Percentiles rank a stretch among this genome's conserved stretches.
phyloP scores from a whole-genome alignment of 1,140 invertebrate genomes.

The Episyrphus balteatus region DNA sequence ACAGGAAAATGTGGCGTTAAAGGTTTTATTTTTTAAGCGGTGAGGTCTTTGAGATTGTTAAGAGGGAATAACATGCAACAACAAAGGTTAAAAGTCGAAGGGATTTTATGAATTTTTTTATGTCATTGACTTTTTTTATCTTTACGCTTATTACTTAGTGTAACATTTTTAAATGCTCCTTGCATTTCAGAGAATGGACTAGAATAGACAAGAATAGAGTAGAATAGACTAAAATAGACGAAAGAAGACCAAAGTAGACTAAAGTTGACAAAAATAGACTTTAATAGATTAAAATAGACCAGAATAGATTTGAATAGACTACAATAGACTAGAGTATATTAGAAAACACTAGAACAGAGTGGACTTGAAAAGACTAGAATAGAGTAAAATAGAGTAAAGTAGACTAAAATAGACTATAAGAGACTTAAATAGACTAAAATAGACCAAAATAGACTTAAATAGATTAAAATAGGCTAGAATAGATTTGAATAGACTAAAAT shows the following conservation, averaged over 20 bases:
- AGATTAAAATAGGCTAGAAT: conserved; percentile 6
- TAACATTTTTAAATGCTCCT: too few relatives aligned
- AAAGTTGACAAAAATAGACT: conserved; percentile 8
- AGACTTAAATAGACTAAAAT: conserved; percentile 7
- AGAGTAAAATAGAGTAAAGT: conserved; percentile 11
- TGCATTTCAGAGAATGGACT: conserved; percentile 10
- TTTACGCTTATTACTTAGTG: too few relatives aligned
- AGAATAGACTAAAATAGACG: conserved; percentile 11
- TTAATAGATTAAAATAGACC: conserved; percentile 10
- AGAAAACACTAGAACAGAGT: conserved; percentile 4
- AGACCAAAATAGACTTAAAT: conserved; percentile 8
- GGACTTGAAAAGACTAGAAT: conserved; percentile 11
- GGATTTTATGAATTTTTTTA: too few relatives aligned
- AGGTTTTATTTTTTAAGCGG: too few relatives aligned
- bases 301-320: conserved; percentile 12
- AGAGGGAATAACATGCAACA: too few relatives aligned
- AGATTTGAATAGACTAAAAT: conserved; percentile 5
- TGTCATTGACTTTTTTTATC: too few relatives aligned
- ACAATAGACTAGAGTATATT: conserved; percentile 1
- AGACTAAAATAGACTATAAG: conserved; percentile 10
- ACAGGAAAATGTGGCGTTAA: too few relatives aligned
- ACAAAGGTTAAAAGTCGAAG: too few relatives aligned
- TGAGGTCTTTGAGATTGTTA: too few relatives aligned
- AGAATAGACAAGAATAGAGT: conserved; percentile 11
- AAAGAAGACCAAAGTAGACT: conserved; percentile 11